Base-by-base conservation (phyloP, 1,140 invertebrate species). In the Aphelenchoides besseyi region DNA sequence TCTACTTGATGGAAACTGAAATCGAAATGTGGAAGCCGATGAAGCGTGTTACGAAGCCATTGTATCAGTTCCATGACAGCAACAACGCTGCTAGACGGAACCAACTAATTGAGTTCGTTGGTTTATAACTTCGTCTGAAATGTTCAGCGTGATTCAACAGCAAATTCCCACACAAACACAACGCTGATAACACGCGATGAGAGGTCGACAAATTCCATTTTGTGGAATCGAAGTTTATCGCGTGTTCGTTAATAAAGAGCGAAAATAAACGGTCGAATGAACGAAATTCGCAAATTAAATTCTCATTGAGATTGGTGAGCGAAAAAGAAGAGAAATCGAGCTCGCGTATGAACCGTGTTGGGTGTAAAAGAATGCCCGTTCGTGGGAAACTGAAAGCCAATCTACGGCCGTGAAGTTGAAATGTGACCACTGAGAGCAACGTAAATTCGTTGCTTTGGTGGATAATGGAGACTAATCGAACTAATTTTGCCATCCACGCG, bases 11-110 rank as follows among this genome's bases (percentile, higher is more conserved):
- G 30, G 53, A 70, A 70, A 28, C 30, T 8, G 29, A 67, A 70
- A 54, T 70, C 54, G 9, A 70, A 69, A 54, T 70, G 69, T 18
- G 69, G 69, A 54, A 70, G 30, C 18, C 37, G 29, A 35, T 70
- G 69, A 23, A 70, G 18, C 26, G 54, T 35, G 41, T 70, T 64
- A 29, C 63, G 63, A 12, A 66, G 48, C 63, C 63, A 66, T 16
- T 69, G n/a, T 3, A 70, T 52, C 54, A 32, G n/a, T 35, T 70
- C 69, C 26, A 67, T 48, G 28, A 67, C 8, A 53, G 52, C 52
- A 28, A 33, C 52, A 54, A 36, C 12, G 41, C 41, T 48, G 41
- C 41, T 12, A 23, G 41, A 16, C 41, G 41, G 41, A 23, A 23
- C 41, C 41, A 12, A 48, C 41, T 48, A 23, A 23, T 23, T n/a